Percentiles rank a stretch among this genome's conserved stretches.
These are phyloP conservation scores for Siphlonurus alternatus DNA, from an alignment of 2,888 invertebrate species.

Conservation along the genomic window DNA sequence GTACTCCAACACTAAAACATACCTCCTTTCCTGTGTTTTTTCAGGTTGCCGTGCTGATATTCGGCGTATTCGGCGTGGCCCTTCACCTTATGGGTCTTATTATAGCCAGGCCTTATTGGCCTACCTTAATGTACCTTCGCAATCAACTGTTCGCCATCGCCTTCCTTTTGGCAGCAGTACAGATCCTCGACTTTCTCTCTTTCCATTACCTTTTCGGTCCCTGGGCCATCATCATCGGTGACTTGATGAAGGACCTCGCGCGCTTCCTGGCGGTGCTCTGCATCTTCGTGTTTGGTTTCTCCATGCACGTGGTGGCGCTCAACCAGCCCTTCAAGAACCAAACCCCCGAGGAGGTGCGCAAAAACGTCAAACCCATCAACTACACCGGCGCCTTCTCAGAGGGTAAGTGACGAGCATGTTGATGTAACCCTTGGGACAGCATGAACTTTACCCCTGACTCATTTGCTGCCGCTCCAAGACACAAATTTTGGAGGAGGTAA, in stretches of 20 bases:
- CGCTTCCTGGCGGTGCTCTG: conserved; percentile 92
- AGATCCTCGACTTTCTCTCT: conserved; percentile 92
- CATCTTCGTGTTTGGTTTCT: conserved; percentile 97
- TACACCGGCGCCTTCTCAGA: conserved; percentile 45
- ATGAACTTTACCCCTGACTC: no score
- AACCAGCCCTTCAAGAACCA: conserved; percentile 82
- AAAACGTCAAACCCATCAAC: conserved; percentile 18
- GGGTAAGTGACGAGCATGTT: conserved; percentile 49
- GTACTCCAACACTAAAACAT: no score
- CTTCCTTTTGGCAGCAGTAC: conserved; percentile 90
- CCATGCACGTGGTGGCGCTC: conserved; percentile 88
- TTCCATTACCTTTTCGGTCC: conserved; percentile 99
- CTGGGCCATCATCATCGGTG: conserved; percentile 99
- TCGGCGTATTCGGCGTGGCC: conserved; percentile 80
- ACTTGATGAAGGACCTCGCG: conserved; percentile 84
- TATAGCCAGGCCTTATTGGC: conserved; percentile 50
- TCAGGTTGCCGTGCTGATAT: conserved; percentile 55
- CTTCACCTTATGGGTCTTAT: conserved; percentile 69
- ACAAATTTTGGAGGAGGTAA: no score
- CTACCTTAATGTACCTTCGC: conserved; percentile 79
- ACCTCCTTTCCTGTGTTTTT: no score
- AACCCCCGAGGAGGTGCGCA: conserved; percentile 37
- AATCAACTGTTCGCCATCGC: conserved; percentile 95
- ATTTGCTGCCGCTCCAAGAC: no score
- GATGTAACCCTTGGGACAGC: no score